phyloP scores from a whole-genome alignment of 2,888 invertebrate species.

The Volucella inflata region DNA sequence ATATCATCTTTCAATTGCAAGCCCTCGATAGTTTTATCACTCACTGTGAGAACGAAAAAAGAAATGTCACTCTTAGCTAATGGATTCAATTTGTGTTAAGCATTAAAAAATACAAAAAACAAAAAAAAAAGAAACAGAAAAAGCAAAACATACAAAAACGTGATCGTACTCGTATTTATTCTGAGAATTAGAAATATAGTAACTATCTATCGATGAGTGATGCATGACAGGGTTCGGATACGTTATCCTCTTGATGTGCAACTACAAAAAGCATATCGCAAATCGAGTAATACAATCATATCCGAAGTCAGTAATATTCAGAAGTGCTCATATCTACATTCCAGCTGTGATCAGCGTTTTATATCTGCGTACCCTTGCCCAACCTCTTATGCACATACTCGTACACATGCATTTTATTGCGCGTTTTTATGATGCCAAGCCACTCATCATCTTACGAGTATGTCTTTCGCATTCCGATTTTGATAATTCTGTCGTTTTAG shows the following conservation, averaged over 20 bases:
- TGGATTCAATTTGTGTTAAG: constrained; percentile 56
- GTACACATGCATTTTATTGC: constrained; percentile 40
- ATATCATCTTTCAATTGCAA: constrained; percentile 33
- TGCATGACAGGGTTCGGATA: constrained; percentile 53
- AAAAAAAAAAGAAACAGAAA: background rate
- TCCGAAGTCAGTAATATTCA: constrained; percentile 51
- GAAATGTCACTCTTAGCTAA: constrained; percentile 51
- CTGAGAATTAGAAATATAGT: constrained; percentile 47
- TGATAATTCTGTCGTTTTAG: constrained; percentile 64
- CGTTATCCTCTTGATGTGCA: constrained; percentile 35
- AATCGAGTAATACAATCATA: constrained; percentile 51
- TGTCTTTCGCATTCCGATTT: constrained; percentile 60
- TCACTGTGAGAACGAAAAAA: constrained; percentile 22
- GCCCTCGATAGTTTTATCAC: constrained; percentile 34
- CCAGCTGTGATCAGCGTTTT: constrained; percentile 28
- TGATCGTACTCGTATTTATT: constrained; percentile 21
- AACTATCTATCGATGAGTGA: constrained; percentile 52
- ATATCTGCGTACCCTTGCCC: constrained; percentile 43
- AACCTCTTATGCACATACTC: constrained; percentile 4
- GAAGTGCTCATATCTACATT: constrained; percentile 52
- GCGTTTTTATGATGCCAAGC: constrained; percentile 49
- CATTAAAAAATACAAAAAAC: constrained; percentile 1
- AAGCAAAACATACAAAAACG: too few species aligned
- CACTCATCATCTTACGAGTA: constrained; percentile 55
- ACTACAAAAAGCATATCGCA: constrained; percentile 62